phyloP scores from a whole-genome alignment of 2,888 invertebrate species.

The Cheilosia variabilis region DNA sequence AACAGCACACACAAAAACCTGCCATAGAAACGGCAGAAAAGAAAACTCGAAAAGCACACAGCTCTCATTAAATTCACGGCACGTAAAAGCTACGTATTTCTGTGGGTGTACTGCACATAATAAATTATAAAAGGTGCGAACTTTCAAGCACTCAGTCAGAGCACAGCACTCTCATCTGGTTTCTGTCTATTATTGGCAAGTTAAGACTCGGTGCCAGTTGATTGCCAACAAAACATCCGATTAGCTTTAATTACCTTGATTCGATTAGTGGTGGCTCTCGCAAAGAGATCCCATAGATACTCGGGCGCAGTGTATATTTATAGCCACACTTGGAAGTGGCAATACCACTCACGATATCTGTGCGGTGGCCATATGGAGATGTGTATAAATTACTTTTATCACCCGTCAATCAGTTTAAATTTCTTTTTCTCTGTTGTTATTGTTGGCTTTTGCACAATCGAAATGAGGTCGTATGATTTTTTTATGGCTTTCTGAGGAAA shows the following conservation, averaged over 20 bases:
- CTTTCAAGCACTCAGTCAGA: slow-evolving; percentile 44
- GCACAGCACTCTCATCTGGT: slow-evolving; percentile 30
- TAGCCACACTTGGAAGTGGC: slow-evolving; percentile 16
- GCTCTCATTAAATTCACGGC: slow-evolving; percentile 5
- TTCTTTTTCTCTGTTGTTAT: background rate
- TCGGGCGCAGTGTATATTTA: slow-evolving; percentile 34
- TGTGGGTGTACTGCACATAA: slow-evolving; percentile 39
- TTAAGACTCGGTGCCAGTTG: slow-evolving; percentile 37
- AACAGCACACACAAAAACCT: slow-evolving; percentile 3
- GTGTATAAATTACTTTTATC: slow-evolving; percentile 67
- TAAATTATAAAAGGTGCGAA: slow-evolving; percentile 55
- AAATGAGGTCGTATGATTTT: background rate
- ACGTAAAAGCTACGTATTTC: slow-evolving; percentile 13
- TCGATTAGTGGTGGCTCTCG: slow-evolving; percentile 41
- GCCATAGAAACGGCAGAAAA: background rate
- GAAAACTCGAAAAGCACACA: background rate
- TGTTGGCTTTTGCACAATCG: background rate
- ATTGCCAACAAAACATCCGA: slow-evolving; percentile 60
- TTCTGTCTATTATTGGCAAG: slow-evolving; percentile 50
- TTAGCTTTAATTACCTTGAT: slow-evolving; percentile 67
- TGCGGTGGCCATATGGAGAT: slow-evolving; percentile 41
- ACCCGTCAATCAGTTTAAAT: slow-evolving; percentile 50
- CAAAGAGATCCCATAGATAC: slow-evolving; percentile 37
- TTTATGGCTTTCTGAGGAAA: slow-evolving; percentile 21
- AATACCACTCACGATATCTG: slow-evolving; percentile 23